phyloP scores from a whole-genome alignment of 1,140 invertebrate species.

The Batillaria attramentaria region DNA sequence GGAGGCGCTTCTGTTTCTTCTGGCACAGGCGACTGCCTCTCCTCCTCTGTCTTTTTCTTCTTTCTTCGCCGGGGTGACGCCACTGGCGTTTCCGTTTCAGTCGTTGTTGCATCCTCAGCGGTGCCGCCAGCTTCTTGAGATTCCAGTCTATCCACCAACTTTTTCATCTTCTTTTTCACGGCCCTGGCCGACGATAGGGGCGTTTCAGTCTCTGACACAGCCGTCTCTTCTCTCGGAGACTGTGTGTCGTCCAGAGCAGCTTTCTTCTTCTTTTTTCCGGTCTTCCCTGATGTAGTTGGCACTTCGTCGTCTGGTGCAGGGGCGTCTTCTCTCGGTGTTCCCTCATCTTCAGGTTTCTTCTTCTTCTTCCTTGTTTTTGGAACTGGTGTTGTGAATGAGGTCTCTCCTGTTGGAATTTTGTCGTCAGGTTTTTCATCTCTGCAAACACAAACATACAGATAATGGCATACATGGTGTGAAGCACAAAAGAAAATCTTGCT shows the following conservation, averaged over 20 bases:
- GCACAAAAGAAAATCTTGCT: too few relatives aligned
- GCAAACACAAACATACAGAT: not conserved
- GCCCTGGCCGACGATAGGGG: not conserved
- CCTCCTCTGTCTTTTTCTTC: conserved; percentile 53
- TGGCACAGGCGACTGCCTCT: conserved; percentile 36
- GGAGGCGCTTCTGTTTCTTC: conserved; percentile 34
- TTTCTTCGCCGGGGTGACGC: conserved; percentile 43
- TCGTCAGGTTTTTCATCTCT: not conserved
- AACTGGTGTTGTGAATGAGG: not conserved
- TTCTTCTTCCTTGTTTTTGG: conserved; percentile 9
- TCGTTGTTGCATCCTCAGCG: not conserved
- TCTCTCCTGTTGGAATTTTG: too few relatives aligned
- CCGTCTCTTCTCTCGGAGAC: conserved; percentile 9
- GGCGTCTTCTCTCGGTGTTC: not conserved
- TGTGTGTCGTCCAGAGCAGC: conserved; percentile 4
- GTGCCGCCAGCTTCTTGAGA: not conserved
- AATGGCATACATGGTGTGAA: too few relatives aligned
- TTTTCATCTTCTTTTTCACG: conserved; percentile 32
- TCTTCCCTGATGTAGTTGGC: conserved; percentile 35
- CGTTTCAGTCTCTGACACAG: conserved; percentile 6
- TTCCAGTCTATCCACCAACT: not conserved
- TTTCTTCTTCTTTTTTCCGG: conserved; percentile 38
- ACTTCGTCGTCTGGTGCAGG: conserved; percentile 24
- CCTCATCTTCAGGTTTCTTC: not conserved
- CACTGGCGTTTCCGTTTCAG: conserved; percentile 34